Percentiles rank a stretch among this genome's conserved stretches.
Evolutionary conservation across 2,888 invertebrate genomes (phyloP).

Genomic region (Tupiocoris notatus): DNA sequence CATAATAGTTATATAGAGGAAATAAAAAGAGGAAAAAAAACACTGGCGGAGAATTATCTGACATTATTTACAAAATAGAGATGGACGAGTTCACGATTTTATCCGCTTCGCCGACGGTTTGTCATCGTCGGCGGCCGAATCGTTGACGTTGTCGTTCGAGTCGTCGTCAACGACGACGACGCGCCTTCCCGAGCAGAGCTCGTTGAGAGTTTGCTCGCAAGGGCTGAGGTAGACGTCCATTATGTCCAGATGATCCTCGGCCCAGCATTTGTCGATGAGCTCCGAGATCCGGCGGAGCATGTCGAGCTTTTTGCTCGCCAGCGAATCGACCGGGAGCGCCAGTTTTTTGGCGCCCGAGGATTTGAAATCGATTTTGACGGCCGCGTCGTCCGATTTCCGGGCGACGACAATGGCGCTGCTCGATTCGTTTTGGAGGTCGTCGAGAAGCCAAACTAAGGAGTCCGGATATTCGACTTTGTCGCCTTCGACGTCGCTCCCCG

Average conservation of each 20-base stretch:
- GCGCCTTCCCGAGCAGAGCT: not conserved
- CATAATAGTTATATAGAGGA: not conserved
- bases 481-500: not conserved
- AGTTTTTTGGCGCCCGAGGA: not conserved
- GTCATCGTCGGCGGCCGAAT: not conserved
- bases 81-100: not conserved
- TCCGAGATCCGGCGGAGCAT: slow-evolving; percentile 14
- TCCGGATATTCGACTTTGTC: not conserved
- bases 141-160: not conserved
- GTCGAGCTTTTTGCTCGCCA: slow-evolving; percentile 8
- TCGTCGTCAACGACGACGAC: slow-evolving; percentile 22
- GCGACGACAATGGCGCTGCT: not conserved
- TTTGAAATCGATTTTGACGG: not conserved
- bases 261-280: slow-evolving; percentile 8
- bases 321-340: not conserved
- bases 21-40: not conserved
- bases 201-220: slow-evolving; percentile 16
- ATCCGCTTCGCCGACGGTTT: not conserved
- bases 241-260: slow-evolving; percentile 25
- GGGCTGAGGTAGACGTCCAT: slow-evolving; percentile 10
- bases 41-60: too few species aligned
- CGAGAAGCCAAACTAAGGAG: not conserved
- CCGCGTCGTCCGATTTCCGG: not conserved
- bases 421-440: not conserved
- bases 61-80: not conserved